Evolutionary conservation across 2,797 vertebrate species (phyloP), one percentile per base, ranked within the genome.

Genomic region (Hemibagrus guttatus): DNA sequence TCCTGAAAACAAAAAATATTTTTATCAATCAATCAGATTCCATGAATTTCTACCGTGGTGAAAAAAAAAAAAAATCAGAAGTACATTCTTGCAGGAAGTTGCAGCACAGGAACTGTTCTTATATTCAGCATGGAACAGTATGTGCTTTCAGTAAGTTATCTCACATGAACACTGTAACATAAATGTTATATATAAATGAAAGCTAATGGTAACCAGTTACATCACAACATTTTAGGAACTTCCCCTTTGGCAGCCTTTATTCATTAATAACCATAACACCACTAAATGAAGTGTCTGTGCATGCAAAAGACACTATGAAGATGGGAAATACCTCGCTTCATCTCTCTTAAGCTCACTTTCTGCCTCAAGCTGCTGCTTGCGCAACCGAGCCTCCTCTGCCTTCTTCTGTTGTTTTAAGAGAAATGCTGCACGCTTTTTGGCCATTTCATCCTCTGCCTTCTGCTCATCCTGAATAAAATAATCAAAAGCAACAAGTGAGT

Each of bases 331-430:
- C 98, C 98, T 96, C 88, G 96, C 94, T 93, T 99, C 98, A 0
- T 99, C 98, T 12, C 98, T 94, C 85, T 98, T 98, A 4, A 96
- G 95, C 42, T 99, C 98, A 0, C 97, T 97, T 81, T 99, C 98
- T 0, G 94, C 97, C 91, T 99, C 98, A 17, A 98, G 93, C 81
- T 98, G 97, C 88, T 97, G 97, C 84, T 98, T 99, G 3, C 98
- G 93, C 13, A 97, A 54, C 0, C 97, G 96, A 12, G 98, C 95
- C 93, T 99, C 98, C 90, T 99, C 98, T 0, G 98, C 97, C 91
- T 99, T 99, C 91, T 96, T 98, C 94, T 99, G 98, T 93, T 99
- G 98, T 52, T 99, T 99, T 78, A 98, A 87, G 0, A 99, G 94
- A 92, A 99, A 99, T 0, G 98, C 98, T 0, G 98, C 98, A 0